These are phyloP conservation scores for Deilephila elpenor DNA, from an alignment of 2,888 invertebrate species.

Conservation along the genomic window DNA sequence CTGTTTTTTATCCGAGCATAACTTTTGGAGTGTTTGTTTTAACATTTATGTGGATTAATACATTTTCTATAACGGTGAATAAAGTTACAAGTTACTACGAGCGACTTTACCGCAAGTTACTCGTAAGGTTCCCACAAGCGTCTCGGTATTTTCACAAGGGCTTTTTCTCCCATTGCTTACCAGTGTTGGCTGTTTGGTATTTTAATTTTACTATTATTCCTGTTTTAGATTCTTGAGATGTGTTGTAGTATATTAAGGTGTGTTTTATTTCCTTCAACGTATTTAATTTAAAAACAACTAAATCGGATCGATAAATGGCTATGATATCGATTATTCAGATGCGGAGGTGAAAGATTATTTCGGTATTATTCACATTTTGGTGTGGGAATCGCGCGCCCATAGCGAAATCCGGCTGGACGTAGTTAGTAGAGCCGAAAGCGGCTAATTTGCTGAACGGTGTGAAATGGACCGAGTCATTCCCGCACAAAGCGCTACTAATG, in stretches of 20 bases:
- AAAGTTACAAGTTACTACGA: background rate
- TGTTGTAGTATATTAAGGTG: no score
- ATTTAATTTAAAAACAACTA: no score
- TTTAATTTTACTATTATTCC: no score
- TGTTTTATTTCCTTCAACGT: no score
- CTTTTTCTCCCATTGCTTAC: background rate
- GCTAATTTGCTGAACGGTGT: conserved; percentile 74
- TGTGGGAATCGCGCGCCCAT: conserved; percentile 33
- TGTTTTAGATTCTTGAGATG: no score
- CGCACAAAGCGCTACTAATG: conserved; percentile 78
- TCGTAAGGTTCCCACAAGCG: background rate
- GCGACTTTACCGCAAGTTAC: background rate
- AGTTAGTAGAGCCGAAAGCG: conserved; percentile 60
- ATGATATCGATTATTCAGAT: no score
- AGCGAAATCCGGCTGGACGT: conserved; percentile 54
- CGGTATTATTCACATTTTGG: conserved; percentile 7
- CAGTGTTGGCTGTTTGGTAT: no score
- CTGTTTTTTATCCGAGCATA: conserved; percentile 38
- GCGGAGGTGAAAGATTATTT: background rate
- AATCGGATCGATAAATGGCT: no score
- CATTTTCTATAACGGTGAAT: background rate
- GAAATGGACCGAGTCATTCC: conserved; percentile 78
- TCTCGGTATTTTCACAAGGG: background rate
- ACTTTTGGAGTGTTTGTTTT: conserved; percentile 30
- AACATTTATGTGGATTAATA: conserved; percentile 6